These are phyloP conservation scores for Rhinolophus ferrumequinum DNA, from an alignment of 2,113 vertebrate genomes.

Conservation along the genomic window DNA sequence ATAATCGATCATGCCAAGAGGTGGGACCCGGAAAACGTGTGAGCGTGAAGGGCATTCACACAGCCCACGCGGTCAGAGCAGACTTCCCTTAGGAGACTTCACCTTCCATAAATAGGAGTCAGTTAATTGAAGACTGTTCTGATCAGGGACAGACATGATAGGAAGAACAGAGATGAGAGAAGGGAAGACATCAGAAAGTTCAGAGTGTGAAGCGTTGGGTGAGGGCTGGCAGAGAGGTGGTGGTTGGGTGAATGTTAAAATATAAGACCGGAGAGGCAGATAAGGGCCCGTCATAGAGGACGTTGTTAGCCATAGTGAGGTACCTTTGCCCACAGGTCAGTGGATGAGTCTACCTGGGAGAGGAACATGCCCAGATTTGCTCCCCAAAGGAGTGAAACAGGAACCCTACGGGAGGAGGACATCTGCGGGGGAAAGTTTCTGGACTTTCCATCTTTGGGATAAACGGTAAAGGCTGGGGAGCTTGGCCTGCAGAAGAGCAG, in stretches of 20 bases:
- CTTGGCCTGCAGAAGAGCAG: not conserved
- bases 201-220: not conserved
- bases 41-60: not conserved
- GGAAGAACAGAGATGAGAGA: not conserved
- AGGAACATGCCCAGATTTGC: not conserved
- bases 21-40: not conserved
- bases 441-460: not conserved
- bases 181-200: not conserved
- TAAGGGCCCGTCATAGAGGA: accelerated
- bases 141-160: not conserved
- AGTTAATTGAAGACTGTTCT: not conserved
- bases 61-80: not conserved
- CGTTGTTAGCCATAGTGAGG: not conserved
- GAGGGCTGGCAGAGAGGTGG: not conserved
- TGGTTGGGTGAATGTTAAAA: not conserved
- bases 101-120: not conserved
- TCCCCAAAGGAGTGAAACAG: conserved; percentile 15
- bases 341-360: not conserved
- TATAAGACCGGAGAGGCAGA: not conserved
- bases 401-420: not conserved
- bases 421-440: not conserved
- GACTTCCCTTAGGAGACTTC: not conserved
- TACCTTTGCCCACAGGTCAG: not conserved
- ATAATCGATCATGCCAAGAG: not conserved
- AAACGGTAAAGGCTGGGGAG: not conserved